Base-by-base conservation (phyloP, 2,888 invertebrate species). In the Lasioglossum marginatum region DNA sequence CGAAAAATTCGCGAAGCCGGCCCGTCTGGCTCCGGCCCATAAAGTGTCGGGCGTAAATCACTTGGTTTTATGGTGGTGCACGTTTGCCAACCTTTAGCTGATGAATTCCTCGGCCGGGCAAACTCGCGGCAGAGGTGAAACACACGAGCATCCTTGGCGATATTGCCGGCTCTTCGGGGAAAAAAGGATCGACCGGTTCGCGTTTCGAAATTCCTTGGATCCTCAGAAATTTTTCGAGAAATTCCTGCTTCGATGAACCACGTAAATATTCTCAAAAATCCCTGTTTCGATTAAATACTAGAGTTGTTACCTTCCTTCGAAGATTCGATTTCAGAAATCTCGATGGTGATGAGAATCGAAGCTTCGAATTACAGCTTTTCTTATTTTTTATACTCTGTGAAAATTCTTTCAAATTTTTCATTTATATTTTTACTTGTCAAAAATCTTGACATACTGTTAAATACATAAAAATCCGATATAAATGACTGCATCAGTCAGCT, bases 21-120 rank as follows among this genome's bases (percentile, higher is more conserved):
- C 90, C 92, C 93, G 95, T 94, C 94, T 93, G 93, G 93, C 90
- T 88, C 90, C 87, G 92, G 92, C 92, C 93, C 95, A 94, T 95
- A 95, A 95, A 94, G 93, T 93, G 95, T 95, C 95, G 93, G 91
- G 92, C 93, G 94, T 95, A 95, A 95, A 95, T 95, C 95, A 95
- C 92, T 93, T 78, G 94, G 93, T 95, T 95, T 95, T 95, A 95
- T 95, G 95, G 95, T 94, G 94, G 94, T 93, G 94, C 94, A 92
- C 95, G 95, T 94, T 95, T 94, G 93, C 95, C 94, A 94, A 94
- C 94, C 95, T 95, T 94, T 93, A 88, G 94, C 95, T 95, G 95
- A 95, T 95, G 95, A 95, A 95, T 95, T 95, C 94, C 95, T 95
- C 92, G 93, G 91, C 91, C 93, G 91, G 92, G 89, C 92, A 82